Evolutionary conservation across 92 coral and sea anemone genomes (phyloP), one percentile per base, ranked within the genome.

Genomic region (Epizoanthus ramosus): DNA sequence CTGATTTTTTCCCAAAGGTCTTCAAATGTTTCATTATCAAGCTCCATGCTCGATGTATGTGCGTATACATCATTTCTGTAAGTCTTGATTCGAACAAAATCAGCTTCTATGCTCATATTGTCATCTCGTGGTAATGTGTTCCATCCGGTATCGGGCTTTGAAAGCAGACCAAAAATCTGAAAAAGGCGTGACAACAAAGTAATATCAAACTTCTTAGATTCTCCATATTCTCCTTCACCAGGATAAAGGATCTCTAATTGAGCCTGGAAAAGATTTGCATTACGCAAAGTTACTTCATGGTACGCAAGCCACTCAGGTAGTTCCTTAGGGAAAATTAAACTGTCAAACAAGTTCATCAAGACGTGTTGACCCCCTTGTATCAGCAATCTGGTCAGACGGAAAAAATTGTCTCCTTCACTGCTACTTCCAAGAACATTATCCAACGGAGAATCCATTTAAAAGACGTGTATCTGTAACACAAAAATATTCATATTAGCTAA

Each of bases 131-230:
- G 81, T 7, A 57, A 8, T 3, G 15, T 4, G 24, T 76, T 63
- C 81, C 81, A 58, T 33, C 69, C 81, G 5, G 41, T 72, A 18
- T 0, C 8, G 3, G 60, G 77, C 23, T 13, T 6, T 13, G 22
- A 0, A 52, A 72, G 61, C 6, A 16, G 60, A 15, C 60, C 0
- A 21, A 47, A n/a, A 12, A 21, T 6, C 24, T n/a, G 35, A 72
- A 72, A 45, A 72, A 72, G 77, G 24, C 60, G 77, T 13, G 61
- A 50, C 0, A 72, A n/a, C 39, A 72, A 50, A 23, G 37, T 21
- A 9, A 72, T 72, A 45, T 72, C 77, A 72, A 72, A 72, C 1
- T 52, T 14, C 3, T 72, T 47, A 12, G 77, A 72, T 24, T 10
- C 17, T 10, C 18, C 77, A 72, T 22, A 21, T 22, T 7, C 9